Evolutionary conservation across 2,113 vertebrate genomes (phyloP), one percentile per base, ranked within the genome.

Genomic region (Rhinolophus ferrumequinum): DNA sequence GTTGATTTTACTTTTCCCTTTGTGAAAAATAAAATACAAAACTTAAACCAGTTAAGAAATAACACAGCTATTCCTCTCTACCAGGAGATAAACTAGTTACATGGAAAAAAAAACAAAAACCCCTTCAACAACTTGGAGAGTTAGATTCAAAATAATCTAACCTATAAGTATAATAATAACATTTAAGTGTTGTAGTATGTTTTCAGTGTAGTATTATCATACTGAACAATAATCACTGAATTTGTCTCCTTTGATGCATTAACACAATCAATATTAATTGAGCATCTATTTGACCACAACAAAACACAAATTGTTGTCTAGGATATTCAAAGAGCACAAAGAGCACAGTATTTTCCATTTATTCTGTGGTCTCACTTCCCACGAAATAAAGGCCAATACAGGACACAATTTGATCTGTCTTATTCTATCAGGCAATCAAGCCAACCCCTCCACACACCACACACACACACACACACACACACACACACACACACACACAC

Each of bases 211-310:
- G 6, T 56, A 60, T 60, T 84, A 92, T 60, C 90, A 73, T 38
- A 47, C 9, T 66, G 69, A 95, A 66, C 41, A 86, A 62, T 10
- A 62, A 77, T 47, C 21, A 77, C 62, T 56, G 26, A 22, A 77
- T 81, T n/a, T 94, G 15, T 94, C 72, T 84, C 62, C 52, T 85
- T 70, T 67, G 70, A 76, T 86, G 18, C 13, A 75, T 81, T 67
- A 88, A 67, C 86, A 69, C 21, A 83, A 66, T 50, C 95, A 91
- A 64, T 87, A 76, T 38, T 88, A 75, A 62, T 21, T 83, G n/a
- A 70, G 2, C 11, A 50, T 38, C 26, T 85, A 19, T 89, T 88
- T 96, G 35, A 56, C 18, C 18, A 77, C 8, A 77, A 82, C 33
- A 93, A 93, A 90, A 87, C n/a, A 44, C 18, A 87, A 81, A 95